phyloP scores from a whole-genome alignment of 2,113 vertebrate genomes.

The Rhea americana region DNA sequence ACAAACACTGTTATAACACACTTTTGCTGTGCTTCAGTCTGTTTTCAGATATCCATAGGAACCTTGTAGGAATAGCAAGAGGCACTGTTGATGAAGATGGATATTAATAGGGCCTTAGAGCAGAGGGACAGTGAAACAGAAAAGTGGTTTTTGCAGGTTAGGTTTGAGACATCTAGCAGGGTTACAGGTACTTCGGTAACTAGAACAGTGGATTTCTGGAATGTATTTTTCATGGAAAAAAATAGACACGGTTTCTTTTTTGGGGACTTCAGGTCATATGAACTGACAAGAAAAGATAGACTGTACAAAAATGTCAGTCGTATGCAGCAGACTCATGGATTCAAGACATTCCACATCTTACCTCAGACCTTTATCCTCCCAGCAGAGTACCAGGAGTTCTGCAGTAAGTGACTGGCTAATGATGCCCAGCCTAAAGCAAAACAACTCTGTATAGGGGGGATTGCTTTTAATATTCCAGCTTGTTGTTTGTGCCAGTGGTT shows the following conservation, averaged over 20 bases:
- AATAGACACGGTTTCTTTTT: not conserved
- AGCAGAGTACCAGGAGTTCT: constrained; percentile 93
- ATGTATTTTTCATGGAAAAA: not conserved
- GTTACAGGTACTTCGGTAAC: not conserved
- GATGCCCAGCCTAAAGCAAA: not conserved
- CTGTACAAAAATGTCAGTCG: constrained; percentile 96
- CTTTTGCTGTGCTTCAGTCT: not conserved
- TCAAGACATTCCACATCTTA: constrained; percentile 92
- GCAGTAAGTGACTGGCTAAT: constrained; percentile 82
- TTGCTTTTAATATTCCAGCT: not conserved
- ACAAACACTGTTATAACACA: not conserved
- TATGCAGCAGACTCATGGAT: constrained; percentile 92
- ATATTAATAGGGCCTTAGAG: not conserved
- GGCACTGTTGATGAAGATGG: not conserved
- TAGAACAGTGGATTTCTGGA: not conserved
- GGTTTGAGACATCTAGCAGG: not conserved
- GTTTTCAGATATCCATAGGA: not conserved
- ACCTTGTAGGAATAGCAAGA: not conserved
- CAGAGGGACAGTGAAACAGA: not conserved
- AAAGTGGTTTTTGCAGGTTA: not conserved
- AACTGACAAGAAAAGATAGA: constrained; percentile 95
- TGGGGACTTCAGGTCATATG: constrained; percentile 86
- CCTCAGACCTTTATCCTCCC: constrained; percentile 95
- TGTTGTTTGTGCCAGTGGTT: not conserved
- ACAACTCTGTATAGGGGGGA: not conserved